Conservation (phyloP, 1,140 invertebrate species). For the Yoshiicerus persimilis region DNA sequence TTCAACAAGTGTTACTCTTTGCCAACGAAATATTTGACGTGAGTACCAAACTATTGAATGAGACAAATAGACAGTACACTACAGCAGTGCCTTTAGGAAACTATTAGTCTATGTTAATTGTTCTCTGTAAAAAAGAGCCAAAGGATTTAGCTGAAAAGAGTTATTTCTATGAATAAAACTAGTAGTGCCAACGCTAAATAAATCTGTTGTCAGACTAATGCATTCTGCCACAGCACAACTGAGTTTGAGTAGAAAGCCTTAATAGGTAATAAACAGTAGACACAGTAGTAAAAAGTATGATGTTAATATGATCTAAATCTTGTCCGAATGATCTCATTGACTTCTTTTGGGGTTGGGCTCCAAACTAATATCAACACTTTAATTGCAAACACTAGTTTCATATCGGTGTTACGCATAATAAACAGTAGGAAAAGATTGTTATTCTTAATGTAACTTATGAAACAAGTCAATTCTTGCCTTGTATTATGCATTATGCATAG, state of each 20-base stretch:
- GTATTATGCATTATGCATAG: no score
- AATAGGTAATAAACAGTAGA: not conserved
- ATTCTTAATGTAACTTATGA: no score
- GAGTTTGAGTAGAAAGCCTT: not conserved
- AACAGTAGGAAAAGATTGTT: not conserved
- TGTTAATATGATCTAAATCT: not conserved
- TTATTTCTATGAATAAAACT: not conserved
- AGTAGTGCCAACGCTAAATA: not conserved
- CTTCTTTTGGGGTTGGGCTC: not conserved
- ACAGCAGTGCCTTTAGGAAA: no score
- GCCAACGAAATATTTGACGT: not conserved
- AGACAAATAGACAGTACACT: not conserved
- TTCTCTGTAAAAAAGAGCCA: not conserved
- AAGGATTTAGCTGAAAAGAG: not conserved
- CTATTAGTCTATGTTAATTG: not conserved
- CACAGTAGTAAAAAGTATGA: not conserved
- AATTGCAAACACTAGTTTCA: not conserved
- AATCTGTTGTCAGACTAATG: not conserved
- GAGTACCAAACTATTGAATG: not conserved
- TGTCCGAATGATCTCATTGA: not conserved
- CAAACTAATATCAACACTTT: not conserved
- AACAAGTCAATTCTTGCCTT: no score
- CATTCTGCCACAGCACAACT: no score
- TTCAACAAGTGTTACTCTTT: not conserved
- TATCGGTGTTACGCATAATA: not conserved